Conservation (phyloP, 2,888 invertebrate species). For the Yponomeuta malinellus region DNA sequence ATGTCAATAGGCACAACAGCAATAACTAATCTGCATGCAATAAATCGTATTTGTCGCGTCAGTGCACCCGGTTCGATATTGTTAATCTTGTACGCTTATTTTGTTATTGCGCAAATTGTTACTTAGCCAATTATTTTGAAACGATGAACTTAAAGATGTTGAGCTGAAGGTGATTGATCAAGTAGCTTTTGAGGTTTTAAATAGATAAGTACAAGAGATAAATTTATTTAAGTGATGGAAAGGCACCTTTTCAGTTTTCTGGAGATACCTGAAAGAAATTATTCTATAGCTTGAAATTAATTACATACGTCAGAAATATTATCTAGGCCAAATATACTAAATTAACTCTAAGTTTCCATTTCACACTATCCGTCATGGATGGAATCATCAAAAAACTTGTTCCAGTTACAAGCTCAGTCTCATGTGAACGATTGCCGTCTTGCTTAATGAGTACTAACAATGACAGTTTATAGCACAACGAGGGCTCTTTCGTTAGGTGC, state of each 20-base stretch:
- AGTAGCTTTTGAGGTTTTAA: background rate
- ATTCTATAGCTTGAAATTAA: background rate
- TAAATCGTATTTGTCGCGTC: slow-evolving; percentile 11
- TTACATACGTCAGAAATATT: too few species aligned
- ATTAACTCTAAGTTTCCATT: background rate
- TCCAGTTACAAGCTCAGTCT: background rate
- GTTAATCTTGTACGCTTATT: background rate
- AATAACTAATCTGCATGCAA: slow-evolving; percentile 7
- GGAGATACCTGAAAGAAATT: too few species aligned
- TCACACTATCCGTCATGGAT: background rate
- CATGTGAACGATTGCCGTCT: background rate
- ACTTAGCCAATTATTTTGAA: background rate
- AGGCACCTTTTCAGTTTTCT: too few species aligned
- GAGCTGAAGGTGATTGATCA: background rate
- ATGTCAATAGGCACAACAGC: background rate
- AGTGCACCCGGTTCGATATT: background rate
- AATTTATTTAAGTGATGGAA: too few species aligned
- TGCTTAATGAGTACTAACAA: background rate
- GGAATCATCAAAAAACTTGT: background rate
- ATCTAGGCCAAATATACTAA: background rate
- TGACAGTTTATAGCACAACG: background rate
- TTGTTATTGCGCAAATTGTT: background rate
- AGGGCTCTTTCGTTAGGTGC: too few species aligned
- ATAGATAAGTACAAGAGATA: too few species aligned
- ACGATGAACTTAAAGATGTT: background rate